Evolutionary conservation across 2,113 vertebrate species (phyloP).

Genomic region (Helogale parvula): DNA sequence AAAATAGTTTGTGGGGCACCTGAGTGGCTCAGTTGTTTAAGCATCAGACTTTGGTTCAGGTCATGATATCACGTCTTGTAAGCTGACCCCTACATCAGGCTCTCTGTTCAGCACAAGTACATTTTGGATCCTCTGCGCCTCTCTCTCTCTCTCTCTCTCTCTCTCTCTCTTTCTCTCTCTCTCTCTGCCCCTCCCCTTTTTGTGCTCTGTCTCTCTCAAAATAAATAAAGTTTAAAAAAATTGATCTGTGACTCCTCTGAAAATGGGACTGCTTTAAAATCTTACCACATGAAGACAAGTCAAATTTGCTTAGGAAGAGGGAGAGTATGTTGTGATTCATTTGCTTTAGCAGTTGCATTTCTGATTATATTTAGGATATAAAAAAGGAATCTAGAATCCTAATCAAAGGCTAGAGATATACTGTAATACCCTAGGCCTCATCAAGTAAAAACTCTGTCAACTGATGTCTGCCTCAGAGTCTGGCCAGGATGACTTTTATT

Average conservation of each 20-base stretch:
- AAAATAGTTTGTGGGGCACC: neutral
- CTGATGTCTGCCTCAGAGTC: neutral
- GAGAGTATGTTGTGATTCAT: neutral
- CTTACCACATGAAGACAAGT: neutral
- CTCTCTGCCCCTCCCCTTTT: too few relatives aligned
- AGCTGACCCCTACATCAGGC: too few relatives aligned
- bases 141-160: too few relatives aligned
- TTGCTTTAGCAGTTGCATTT: neutral
- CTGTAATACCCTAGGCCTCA: neutral
- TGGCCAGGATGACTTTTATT: conserved; percentile 58
- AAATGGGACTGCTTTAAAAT: too few relatives aligned
- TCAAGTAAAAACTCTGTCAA: conserved; percentile 32
- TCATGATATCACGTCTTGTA: too few relatives aligned
- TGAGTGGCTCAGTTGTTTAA: too few relatives aligned
- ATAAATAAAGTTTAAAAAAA: too few relatives aligned
- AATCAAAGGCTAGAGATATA: conserved; percentile 23
- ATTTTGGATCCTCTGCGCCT: neutral
- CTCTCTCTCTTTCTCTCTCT: too few relatives aligned
- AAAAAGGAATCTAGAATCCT: neutral
- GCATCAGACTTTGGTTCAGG: too few relatives aligned
- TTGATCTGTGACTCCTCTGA: too few relatives aligned
- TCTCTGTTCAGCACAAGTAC: too few relatives aligned
- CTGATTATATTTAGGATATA: neutral
- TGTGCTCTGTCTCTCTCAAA: too few relatives aligned
- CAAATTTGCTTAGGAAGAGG: neutral